Evolutionary conservation across 1,140 invertebrate genomes (phyloP), one percentile per base, ranked within the genome.

Genomic region (Bombus superbus): DNA sequence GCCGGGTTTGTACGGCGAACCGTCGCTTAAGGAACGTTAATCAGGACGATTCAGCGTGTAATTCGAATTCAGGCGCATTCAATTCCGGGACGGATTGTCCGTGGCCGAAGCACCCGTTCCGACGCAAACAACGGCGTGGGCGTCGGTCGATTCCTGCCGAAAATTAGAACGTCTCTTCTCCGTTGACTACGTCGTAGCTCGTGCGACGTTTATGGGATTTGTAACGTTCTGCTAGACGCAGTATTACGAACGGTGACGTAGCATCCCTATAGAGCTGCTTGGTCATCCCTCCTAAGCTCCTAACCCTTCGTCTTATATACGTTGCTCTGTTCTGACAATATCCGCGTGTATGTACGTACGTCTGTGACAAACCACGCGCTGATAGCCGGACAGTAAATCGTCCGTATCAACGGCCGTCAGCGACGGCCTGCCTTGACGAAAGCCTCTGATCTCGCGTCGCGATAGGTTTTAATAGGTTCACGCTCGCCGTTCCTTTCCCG

Each of bases 321-420:
- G 85, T 18, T n/a, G 64, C 47, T 2, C 6, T n/a, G 11, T 66
- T 22, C 57, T 25, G 74, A 79, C 75, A 44, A 53, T 62, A 32
- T 0, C 18, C 40, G 3, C 47, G 42, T 42, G 35, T 78, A 66
- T 69, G 66, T 25, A 64, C 71, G 66, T 25, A 64, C 71, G 86
- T 71, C 44, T 38, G 44, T 64, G 75, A 78, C 87, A 88, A 89
- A 73, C 83, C 69, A 59, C 64, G 53, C 73, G 62, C 76, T 81
- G 86, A 88, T 89, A 89, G 83, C 83, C 77, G 80, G 73, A 66
- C 87, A 79, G 81, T 89, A 89, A 89, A 89, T 89, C 89, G 84
- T 38, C 25, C 66, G 15, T 89, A 89, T 89, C 88, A 81, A 72
- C 42, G 59, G 42, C 57, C 62, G 64, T 66, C 73, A 77, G 74